A percentile compares a stretch with the other conserved stretches of the same genome.
Conservation (phyloP, 2,113 vertebrate genomes). For the Atlantisia rogersi region DNA sequence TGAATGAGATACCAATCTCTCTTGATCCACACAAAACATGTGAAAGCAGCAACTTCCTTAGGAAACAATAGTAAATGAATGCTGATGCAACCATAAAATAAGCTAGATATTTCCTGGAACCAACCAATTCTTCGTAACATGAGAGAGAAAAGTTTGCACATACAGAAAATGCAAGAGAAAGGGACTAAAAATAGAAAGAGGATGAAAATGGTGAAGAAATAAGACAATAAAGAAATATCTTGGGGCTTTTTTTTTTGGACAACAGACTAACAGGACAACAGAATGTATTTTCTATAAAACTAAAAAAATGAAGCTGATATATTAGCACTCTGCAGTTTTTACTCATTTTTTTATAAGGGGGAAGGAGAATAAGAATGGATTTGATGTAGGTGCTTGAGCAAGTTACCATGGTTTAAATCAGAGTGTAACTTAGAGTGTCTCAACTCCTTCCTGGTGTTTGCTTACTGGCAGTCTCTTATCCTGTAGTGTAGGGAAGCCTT, state of each 20-base stretch:
- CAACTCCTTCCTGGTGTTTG: not conserved
- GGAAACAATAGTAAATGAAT: constrained; percentile 34
- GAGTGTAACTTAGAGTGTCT: not conserved
- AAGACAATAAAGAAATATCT: not conserved
- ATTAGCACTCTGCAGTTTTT: not conserved
- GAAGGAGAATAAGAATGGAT: not conserved
- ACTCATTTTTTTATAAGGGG: not conserved
- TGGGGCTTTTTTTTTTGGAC: not conserved
- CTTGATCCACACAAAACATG: not conserved
- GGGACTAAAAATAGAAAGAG: not conserved
- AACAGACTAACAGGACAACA: not conserved
- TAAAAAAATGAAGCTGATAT: not conserved
- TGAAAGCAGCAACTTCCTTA: constrained; percentile 41
- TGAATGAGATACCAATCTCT: constrained; percentile 43
- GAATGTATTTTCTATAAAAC: not conserved
- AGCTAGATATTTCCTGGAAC: constrained; percentile 34
- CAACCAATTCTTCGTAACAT: not conserved
- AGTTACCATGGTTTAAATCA: not conserved
- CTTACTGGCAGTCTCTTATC: not conserved
- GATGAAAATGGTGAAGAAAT: not conserved
- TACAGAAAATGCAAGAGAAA: not conserved
- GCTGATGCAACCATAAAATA: constrained; percentile 16
- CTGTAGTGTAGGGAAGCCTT: not conserved
- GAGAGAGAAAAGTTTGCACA: not conserved
- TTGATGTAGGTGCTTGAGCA: not conserved